Evolutionary conservation across 2,888 invertebrate genomes (phyloP).

Genomic region (Diloba caeruleocephala): DNA sequence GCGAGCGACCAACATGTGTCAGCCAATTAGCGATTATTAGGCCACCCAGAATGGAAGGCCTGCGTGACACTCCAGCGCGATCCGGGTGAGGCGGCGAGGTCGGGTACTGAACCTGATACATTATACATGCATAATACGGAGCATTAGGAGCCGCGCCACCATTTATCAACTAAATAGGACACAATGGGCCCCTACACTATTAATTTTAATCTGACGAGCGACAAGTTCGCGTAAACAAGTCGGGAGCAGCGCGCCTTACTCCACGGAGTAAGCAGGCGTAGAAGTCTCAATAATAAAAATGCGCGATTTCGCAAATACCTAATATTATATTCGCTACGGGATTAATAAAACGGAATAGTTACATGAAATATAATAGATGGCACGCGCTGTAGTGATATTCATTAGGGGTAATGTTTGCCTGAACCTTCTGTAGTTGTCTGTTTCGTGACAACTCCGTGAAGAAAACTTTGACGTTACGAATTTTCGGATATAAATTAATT

Average conservation of each 20-base stretch:
- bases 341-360: neutral
- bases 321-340: neutral
- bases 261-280: neutral
- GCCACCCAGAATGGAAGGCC: slow-evolving; percentile 2
- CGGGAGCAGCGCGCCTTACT: neutral
- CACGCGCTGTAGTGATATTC: no score
- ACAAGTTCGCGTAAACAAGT: slow-evolving; percentile 43
- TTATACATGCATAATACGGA: slow-evolving; percentile 48
- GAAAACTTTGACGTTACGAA: slow-evolving; percentile 16
- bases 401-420: no score
- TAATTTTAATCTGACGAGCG: slow-evolving; percentile 50
- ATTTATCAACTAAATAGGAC: slow-evolving; percentile 57
- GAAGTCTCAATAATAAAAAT: neutral
- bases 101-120: slow-evolving; percentile 37
- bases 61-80: slow-evolving; percentile 3
- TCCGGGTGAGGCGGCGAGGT: slow-evolving; percentile 3
- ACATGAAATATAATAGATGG: neutral
- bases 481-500: slow-evolving; percentile 18
- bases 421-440: slow-evolving; percentile 4
- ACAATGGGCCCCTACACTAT: slow-evolving; percentile 52
- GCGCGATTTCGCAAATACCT: no score
- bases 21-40: slow-evolving; percentile 15
- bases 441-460: neutral
- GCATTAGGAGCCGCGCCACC: slow-evolving; percentile 37
- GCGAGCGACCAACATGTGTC: neutral